These are phyloP conservation scores for Brachyhypopomus occidentalis DNA, from an alignment of 2,113 vertebrate species.

Conservation along the genomic window DNA sequence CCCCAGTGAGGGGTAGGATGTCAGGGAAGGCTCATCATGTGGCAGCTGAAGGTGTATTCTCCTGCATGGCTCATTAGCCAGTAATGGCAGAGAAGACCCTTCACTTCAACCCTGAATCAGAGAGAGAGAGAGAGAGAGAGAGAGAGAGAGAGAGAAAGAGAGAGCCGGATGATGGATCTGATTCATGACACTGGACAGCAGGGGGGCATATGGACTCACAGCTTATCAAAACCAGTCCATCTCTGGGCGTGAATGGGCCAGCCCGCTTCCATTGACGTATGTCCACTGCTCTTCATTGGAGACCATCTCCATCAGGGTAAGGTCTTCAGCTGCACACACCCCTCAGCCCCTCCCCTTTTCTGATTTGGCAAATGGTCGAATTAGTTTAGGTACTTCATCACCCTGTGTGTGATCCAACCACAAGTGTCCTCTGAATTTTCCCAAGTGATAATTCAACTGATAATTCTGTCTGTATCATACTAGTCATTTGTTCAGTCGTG, in stretches of 20 bases:
- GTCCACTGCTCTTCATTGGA: slow-evolving; percentile 5
- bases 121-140: slow-evolving; percentile 15
- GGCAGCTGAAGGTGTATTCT: slow-evolving; percentile 90
- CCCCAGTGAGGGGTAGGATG: slow-evolving; percentile 78
- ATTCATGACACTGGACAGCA: slow-evolving; percentile 89
- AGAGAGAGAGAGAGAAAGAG: slow-evolving; percentile 10
- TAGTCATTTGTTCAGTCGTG: not conserved
- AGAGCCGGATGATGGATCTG: slow-evolving; percentile 62
- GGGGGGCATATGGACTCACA: slow-evolving; percentile 85
- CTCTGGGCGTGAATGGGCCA: slow-evolving; percentile 20
- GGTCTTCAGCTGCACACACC: not conserved
- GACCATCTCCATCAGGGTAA: not conserved
- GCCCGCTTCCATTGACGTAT: slow-evolving; percentile 24
- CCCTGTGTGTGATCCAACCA: too few species aligned
- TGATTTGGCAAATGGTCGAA: slow-evolving; percentile 18
- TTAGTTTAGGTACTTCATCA: too few species aligned
- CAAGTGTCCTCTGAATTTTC: not conserved
- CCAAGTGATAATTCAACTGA: not conserved
- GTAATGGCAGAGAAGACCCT: slow-evolving; percentile 81
- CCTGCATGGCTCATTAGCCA: slow-evolving; percentile 91
- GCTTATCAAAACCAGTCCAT: slow-evolving; percentile 67
- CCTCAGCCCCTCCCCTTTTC: not conserved
- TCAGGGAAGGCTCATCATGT: slow-evolving; percentile 89
- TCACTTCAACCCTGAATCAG: slow-evolving; percentile 65
- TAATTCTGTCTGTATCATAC: not conserved